Base-by-base conservation (phyloP, 1,140 invertebrate species). In the Ceratina australensis region DNA sequence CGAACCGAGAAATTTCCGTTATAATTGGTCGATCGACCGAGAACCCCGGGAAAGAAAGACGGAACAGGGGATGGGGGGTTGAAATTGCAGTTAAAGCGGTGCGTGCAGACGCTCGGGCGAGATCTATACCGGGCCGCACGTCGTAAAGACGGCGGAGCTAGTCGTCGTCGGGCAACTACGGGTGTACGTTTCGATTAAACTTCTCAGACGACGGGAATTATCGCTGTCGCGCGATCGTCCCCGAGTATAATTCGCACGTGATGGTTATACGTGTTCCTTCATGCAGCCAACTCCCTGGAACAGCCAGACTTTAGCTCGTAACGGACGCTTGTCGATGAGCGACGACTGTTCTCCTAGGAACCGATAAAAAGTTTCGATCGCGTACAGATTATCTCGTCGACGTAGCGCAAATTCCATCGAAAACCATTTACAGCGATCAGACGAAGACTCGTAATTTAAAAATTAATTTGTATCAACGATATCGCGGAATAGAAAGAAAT, bases 121-220 rank as follows among this genome's bases (percentile, higher is more conserved):
- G 33, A 42, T 42, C 50, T 63, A 52, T 67, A 79, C 50, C 22
- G 7, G 26, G 59, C 28, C 52, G 50, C 60, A 13, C 71, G 71
- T 28, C 60, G 78, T 42, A 68, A 72, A 81, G 75, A 78, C 64
- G 50, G 67, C 69, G n/a, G 52, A 54, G 52, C 52, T n/a, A 42
- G 52, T 54, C 52, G n/a, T 26, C 63, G 61, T 68, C 68, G 74
- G 10, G 33, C 33, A 42, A 42, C 33, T 42, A 42, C 47, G 49
- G 22, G 63, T 72, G 52, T 72, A 81, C 79, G 68, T 81, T 81
- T 79, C 80, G 80, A 81, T 81, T 81, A 81, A 81, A 81, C 80
- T 81, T 81, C 80, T 81, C 80, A 81, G 80, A 81, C 80, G 76
- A 60, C 18, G 71, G 71, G 54, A 81, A 79, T 81, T 81, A 81